A percentile compares a stretch with the other conserved stretches of the same genome.
Evolutionary conservation across 2,113 vertebrate genomes (phyloP).

Genomic region (Telmatochromis sp.): DNA sequence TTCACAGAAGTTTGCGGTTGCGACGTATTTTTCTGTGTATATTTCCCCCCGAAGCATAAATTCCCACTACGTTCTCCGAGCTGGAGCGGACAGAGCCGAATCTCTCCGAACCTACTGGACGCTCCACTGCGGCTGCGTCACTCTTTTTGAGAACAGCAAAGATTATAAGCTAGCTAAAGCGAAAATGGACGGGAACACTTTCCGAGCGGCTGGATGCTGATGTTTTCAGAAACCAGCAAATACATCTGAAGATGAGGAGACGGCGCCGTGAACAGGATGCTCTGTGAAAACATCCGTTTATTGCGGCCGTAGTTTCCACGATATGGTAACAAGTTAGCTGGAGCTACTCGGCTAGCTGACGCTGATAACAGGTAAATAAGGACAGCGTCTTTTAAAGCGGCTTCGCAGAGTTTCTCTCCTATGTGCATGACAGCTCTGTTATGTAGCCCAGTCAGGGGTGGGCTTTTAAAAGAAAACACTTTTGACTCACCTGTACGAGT

Average conservation of each 20-base stretch:
- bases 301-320: background rate
- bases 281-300: background rate
- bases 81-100: conserved; percentile 32
- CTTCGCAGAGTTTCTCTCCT: background rate
- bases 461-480: background rate
- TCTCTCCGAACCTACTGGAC: conserved; percentile 12
- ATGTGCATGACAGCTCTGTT: background rate
- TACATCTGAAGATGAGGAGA: background rate
- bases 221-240: background rate
- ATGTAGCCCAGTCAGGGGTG: background rate
- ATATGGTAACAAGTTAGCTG: conserved; percentile 26
- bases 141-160: conserved; percentile 42
- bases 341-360: conserved; percentile 10
- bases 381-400: conserved; percentile 3
- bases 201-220: background rate
- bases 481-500: conserved; percentile 55
- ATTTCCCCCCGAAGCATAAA: background rate
- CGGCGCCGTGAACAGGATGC: background rate
- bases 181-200: conserved; percentile 11
- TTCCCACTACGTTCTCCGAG: background rate
- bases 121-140: conserved; percentile 64
- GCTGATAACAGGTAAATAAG: conserved; percentile 12
- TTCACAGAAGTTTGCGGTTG: background rate
- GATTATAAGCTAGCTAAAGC: conserved; percentile 40
- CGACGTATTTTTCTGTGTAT: background rate